These are phyloP conservation scores for Gymnothorax javanicus DNA, from an alignment of 2,797 vertebrate genomes.

Conservation along the genomic window DNA sequence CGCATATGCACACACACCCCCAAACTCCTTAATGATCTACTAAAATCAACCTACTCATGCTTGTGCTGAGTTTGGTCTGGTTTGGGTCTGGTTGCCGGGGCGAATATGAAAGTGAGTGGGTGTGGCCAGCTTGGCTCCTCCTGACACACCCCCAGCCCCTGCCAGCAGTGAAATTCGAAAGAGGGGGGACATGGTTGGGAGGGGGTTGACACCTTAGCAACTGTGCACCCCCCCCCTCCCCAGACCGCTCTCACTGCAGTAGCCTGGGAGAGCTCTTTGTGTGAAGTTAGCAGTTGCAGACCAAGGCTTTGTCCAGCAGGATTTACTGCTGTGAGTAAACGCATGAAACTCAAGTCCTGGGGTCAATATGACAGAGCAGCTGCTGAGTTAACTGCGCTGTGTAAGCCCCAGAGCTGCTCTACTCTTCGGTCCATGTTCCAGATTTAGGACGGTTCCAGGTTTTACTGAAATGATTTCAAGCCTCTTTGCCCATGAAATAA, in stretches of 20 bases:
- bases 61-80: neutral
- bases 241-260: constrained; percentile 21
- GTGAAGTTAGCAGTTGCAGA: neutral
- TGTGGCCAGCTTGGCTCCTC: neutral
- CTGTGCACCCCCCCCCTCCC: constrained; percentile 51
- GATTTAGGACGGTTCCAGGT: no score
- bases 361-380: no score
- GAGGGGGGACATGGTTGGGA: constrained; percentile 56
- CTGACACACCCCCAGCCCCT: neutral
- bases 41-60: neutral
- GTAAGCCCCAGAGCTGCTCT: no score
- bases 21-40: neutral
- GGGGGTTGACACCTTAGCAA: constrained; percentile 90
- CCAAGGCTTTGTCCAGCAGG: neutral
- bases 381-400: no score
- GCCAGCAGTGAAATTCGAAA: neutral
- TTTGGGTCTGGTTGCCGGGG: neutral
- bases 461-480: no score
- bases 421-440: no score
- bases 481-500: neutral
- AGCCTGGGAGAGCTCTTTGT: neutral
- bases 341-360: neutral
- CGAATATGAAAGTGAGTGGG: neutral
- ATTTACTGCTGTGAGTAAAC: neutral
- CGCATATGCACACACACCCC: neutral